Conservation (phyloP, 1,140 invertebrate genomes). For the Listronotus bonariensis region DNA sequence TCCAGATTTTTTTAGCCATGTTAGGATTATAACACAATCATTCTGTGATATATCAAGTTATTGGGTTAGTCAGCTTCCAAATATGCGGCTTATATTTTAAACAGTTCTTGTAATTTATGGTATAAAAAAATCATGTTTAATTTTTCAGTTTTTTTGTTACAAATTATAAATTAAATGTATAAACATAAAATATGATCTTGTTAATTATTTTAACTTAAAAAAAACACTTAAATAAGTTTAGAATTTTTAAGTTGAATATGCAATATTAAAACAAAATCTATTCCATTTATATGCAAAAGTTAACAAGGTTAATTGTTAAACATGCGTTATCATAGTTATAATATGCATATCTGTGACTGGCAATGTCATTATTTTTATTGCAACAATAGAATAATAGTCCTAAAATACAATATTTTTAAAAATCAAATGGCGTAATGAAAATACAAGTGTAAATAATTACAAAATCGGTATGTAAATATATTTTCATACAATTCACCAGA, state of each 20-base stretch:
- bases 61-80: slow-evolving; percentile 48
- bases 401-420: too few relatives aligned
- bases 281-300: slow-evolving; percentile 3
- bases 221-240: too few relatives aligned
- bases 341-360: slow-evolving; percentile 17
- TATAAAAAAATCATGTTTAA: neutral
- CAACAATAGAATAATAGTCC: too few relatives aligned
- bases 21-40: slow-evolving; percentile 56
- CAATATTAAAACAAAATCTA: neutral
- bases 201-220: too few relatives aligned
- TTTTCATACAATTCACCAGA: too few relatives aligned
- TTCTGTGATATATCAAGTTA: slow-evolving; percentile 57
- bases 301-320: slow-evolving; percentile 13
- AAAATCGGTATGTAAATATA: too few relatives aligned
- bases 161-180: too few relatives aligned
- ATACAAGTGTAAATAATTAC: too few relatives aligned
- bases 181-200: too few relatives aligned
- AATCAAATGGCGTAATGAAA: too few relatives aligned
- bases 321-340: slow-evolving; percentile 9
- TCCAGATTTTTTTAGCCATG: slow-evolving; percentile 49
- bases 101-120: slow-evolving; percentile 1
- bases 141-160: too few relatives aligned
- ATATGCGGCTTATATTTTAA: slow-evolving; percentile 24
- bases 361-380: slow-evolving; percentile 20
- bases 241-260: neutral